Evolutionary conservation across 2,113 vertebrate species (phyloP).

Genomic region (Girardinichthys multiradiatus): DNA sequence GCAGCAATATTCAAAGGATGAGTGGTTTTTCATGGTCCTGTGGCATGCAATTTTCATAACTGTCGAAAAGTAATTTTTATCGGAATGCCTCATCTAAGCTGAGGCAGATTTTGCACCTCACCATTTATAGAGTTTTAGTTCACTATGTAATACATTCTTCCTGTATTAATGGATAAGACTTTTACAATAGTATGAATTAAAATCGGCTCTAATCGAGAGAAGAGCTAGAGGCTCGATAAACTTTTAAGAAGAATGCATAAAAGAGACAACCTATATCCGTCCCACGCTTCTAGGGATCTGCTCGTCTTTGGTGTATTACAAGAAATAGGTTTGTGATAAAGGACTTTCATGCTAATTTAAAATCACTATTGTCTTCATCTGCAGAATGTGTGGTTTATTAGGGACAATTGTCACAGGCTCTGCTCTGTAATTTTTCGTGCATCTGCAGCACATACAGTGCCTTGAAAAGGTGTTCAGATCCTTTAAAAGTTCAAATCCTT

Average conservation of each 20-base stretch:
- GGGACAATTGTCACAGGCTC: slow-evolving; percentile 13
- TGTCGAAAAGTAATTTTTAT: slow-evolving; percentile 31
- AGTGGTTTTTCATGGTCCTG: slow-evolving; percentile 29
- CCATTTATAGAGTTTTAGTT: slow-evolving; percentile 41
- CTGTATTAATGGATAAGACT: slow-evolving; percentile 39
- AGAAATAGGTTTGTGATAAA: slow-evolving; percentile 44
- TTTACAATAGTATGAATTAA: slow-evolving; percentile 48
- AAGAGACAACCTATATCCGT: slow-evolving; percentile 38
- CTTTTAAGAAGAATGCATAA: slow-evolving; percentile 30
- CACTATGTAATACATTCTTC: slow-evolving; percentile 33
- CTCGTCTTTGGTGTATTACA: slow-evolving; percentile 47
- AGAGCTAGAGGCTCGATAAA: slow-evolving; percentile 53
- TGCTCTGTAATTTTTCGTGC: slow-evolving; percentile 1
- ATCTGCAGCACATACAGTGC: slow-evolving; percentile 13
- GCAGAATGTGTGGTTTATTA: slow-evolving; percentile 37
- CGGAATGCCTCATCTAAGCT: slow-evolving; percentile 33
- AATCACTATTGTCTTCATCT: slow-evolving; percentile 26
- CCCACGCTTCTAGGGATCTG: not conserved
- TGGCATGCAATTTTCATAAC: slow-evolving; percentile 26
- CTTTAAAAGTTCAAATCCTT: not conserved
- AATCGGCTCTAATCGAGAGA: slow-evolving; percentile 57
- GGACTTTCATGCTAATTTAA: slow-evolving; percentile 52
- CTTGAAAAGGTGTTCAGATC: not conserved
- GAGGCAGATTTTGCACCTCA: slow-evolving; percentile 25
- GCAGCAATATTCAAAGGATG: slow-evolving; percentile 27